phyloP scores from a whole-genome alignment of 1,140 invertebrate species.

The Drosophila sp. region DNA sequence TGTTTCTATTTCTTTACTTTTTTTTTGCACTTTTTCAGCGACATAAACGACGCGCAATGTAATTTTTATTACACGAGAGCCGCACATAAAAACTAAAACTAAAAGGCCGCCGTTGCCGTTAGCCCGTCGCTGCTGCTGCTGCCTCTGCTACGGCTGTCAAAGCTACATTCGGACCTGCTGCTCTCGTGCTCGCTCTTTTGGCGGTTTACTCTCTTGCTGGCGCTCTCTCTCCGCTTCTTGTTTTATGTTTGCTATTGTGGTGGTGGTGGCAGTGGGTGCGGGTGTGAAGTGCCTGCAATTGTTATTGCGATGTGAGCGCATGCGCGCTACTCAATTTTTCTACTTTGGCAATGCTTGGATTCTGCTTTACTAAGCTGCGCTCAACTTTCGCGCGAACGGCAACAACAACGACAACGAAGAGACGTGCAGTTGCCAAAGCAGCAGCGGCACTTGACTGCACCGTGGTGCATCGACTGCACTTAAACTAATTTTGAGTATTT shows the following conservation, averaged over 20 bases:
- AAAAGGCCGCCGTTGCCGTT: constrained; percentile 63
- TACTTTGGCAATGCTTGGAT: constrained; percentile 59
- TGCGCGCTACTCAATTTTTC: constrained; percentile 47
- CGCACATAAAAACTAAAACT: constrained; percentile 69
- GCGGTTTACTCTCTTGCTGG: constrained; percentile 29
- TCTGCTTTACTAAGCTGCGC: constrained; percentile 55
- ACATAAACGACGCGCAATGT: constrained; percentile 68
- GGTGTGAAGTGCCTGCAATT: constrained; percentile 40
- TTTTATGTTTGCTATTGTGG: constrained; percentile 17
- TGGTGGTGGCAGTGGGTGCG: constrained; percentile 4
- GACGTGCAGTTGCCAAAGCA: constrained; percentile 54
- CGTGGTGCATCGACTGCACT: constrained; percentile 31
- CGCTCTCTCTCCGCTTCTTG: constrained; percentile 16
- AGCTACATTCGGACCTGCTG: constrained; percentile 1
- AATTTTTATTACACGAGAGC: constrained; percentile 77
- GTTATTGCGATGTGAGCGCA: constrained; percentile 52
- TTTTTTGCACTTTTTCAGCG: constrained; percentile 64
- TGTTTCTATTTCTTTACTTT: constrained; percentile 57
- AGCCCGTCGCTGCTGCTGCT: constrained; percentile 44
- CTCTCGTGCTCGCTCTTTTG: constrained; percentile 32
- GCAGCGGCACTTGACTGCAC: constrained; percentile 32
- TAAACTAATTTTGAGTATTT: neutral
- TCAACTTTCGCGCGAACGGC: constrained; percentile 67
- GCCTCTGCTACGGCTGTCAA: constrained; percentile 39
- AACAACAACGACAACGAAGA: constrained; percentile 25